Percentiles rank a stretch among this genome's conserved stretches.
phyloP scores from a whole-genome alignment of 1,140 invertebrate genomes.

The Hycleus cichorii region DNA sequence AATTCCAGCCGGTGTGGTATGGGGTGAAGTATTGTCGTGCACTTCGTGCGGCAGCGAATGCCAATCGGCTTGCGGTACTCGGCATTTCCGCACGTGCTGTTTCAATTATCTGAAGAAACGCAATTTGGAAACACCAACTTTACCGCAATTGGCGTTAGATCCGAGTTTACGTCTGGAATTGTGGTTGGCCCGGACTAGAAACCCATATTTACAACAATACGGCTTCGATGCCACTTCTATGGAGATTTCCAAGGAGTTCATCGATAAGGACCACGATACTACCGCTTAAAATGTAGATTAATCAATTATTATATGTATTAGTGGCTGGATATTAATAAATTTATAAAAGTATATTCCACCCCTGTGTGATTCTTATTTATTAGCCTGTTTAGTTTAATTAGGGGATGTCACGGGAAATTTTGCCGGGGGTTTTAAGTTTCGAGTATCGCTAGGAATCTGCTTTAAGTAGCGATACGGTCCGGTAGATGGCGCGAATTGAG shows the following conservation, averaged over 20 bases:
- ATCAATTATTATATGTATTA: no score
- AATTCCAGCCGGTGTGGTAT: conserved; percentile 26
- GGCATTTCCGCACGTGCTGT: conserved; percentile 52
- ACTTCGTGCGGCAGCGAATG: conserved; percentile 53
- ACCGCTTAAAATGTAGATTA: neutral
- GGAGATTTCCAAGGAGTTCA: neutral
- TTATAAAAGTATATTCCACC: no score
- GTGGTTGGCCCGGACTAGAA: conserved; percentile 35
- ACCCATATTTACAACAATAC: conserved; percentile 23
- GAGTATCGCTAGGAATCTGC: no score
- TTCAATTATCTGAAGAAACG: conserved; percentile 53
- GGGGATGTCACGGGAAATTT: no score
- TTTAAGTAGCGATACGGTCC: no score
- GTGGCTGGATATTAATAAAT: no score
- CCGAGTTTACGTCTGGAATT: conserved; percentile 36
- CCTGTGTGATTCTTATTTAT: no score
- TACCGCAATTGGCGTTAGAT: conserved; percentile 20
- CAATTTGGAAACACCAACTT: conserved; percentile 12
- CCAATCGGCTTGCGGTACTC: conserved; percentile 48
- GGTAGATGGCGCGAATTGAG: no score
- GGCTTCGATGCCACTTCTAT: conserved; percentile 8
- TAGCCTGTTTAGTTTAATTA: no score
- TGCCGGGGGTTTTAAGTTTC: no score
- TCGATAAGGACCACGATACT: conserved; percentile 5
- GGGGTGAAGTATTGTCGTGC: conserved; percentile 43